A percentile compares a stretch with the other conserved stretches of the same genome.
Conservation (phyloP, 2,113 vertebrate genomes). For the Triplophysa dalaica region DNA sequence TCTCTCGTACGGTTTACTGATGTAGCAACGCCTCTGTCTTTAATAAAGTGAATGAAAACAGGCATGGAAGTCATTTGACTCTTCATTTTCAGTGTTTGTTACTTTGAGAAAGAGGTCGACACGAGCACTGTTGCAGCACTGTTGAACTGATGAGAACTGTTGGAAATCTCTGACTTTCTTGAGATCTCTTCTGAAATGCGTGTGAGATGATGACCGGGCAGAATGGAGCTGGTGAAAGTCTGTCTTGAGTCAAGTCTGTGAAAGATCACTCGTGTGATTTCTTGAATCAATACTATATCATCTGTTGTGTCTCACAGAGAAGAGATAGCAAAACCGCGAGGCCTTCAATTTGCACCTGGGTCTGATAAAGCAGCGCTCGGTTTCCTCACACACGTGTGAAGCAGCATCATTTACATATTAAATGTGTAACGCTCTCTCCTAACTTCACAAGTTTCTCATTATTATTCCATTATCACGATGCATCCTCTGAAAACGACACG, state of each 20-base stretch:
- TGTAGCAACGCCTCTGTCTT: no score
- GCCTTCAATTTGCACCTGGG: background rate
- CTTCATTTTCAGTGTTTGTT: background rate
- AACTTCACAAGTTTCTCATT: slow-evolving; percentile 17
- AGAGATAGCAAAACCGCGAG: background rate
- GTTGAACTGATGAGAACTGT: no score
- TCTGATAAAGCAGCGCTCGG: background rate
- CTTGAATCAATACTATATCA: background rate
- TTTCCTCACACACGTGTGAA: background rate
- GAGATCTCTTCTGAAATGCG: no score
- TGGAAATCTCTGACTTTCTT: no score
- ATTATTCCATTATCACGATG: slow-evolving; percentile 9
- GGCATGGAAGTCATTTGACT: background rate
- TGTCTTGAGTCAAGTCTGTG: background rate
- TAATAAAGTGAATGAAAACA: background rate
- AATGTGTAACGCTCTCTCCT: background rate
- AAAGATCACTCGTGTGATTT: background rate
- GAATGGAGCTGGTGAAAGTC: no score
- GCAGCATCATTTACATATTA: background rate
- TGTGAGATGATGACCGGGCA: no score
- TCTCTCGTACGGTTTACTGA: no score
- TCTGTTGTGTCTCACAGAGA: background rate
- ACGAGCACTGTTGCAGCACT: background rate
- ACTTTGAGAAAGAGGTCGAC: background rate
- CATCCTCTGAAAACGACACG: background rate